Conservation (phyloP, 1,140 invertebrate genomes). For the Drosophila pseudoananassae region DNA sequence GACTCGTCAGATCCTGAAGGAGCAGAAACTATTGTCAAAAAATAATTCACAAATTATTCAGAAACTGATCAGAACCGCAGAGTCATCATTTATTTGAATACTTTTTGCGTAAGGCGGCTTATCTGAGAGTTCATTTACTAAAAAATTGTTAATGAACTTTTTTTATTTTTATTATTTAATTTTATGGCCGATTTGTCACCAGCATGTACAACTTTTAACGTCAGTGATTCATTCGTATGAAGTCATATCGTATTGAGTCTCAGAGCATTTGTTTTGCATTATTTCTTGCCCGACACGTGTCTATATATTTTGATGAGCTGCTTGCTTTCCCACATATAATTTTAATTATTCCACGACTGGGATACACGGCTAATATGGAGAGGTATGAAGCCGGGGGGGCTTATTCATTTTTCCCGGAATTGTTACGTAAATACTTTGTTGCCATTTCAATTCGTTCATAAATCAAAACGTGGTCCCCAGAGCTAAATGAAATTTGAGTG, state of each 20-base stretch:
- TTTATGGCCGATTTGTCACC: conserved; percentile 35
- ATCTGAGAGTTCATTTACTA: conserved; percentile 5
- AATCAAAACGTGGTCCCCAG: conserved; percentile 42
- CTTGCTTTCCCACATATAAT: conserved; percentile 50
- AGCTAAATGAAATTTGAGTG: conserved; percentile 50
- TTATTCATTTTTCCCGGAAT: conserved; percentile 36
- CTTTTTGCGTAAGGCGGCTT: conserved; percentile 12
- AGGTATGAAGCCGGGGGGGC: not conserved
- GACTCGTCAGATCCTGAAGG: conserved; percentile 35
- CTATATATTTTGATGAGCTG: conserved; percentile 48
- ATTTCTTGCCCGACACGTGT: conserved; percentile 55
- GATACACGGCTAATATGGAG: not conserved
- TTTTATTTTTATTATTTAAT: conserved; percentile 7
- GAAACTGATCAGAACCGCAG: conserved; percentile 7
- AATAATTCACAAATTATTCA: conserved; percentile 24
- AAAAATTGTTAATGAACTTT: not conserved
- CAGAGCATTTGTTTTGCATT: conserved; percentile 39
- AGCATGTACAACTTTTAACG: conserved; percentile 21
- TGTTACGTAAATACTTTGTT: conserved; percentile 52
- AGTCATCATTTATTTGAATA: not conserved
- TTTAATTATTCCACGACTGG: conserved; percentile 40
- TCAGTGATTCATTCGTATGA: conserved; percentile 26
- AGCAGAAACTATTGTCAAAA: conserved; percentile 22
- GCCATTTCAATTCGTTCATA: conserved; percentile 50
- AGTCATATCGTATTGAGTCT: conserved; percentile 43